phyloP scores from a whole-genome alignment of 23 tunicate genomes.

The Halocynthia aurantium region DNA sequence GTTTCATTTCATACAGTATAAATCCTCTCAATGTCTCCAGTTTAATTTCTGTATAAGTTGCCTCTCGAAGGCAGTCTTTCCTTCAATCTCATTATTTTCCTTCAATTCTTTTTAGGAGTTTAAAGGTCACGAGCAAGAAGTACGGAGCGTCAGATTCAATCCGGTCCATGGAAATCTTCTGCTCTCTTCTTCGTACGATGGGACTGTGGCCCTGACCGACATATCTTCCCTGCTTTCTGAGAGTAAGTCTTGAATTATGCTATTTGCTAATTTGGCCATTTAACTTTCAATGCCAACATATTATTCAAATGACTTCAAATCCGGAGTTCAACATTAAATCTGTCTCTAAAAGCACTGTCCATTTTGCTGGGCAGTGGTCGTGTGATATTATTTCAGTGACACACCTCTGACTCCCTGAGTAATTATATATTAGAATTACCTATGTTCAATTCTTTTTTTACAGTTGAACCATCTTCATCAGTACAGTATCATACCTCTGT shows the following conservation, averaged over 20 bases:
- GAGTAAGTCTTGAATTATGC: neutral
- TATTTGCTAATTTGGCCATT: too few species aligned
- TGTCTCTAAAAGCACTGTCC: too few species aligned
- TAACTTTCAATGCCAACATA: too few species aligned
- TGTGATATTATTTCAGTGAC: too few species aligned
- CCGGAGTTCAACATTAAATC: too few species aligned
- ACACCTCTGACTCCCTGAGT: too few species aligned
- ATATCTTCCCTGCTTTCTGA: constrained; percentile 18
- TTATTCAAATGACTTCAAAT: too few species aligned
- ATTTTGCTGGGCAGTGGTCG: too few species aligned
- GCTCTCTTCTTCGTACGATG: constrained; percentile 63
- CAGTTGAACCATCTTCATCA: constrained; percentile 18
- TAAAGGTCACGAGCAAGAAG: constrained; percentile 46
- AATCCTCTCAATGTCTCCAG: too few species aligned
- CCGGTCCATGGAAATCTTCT: constrained; percentile 30
- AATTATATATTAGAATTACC: too few species aligned
- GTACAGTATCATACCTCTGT: constrained; percentile 12
- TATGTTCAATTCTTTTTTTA: neutral
- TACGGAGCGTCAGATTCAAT: constrained; percentile 65
- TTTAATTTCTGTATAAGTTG: neutral
- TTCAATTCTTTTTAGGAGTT: constrained; percentile 13
- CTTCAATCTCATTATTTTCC: neutral
- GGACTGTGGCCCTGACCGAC: constrained; percentile 41
- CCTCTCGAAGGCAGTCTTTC: neutral
- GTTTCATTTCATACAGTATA: neutral